Percentiles rank a stretch among this genome's conserved stretches.
Conservation (phyloP, 2,888 invertebrate species). For the Cephus sareptanus region DNA sequence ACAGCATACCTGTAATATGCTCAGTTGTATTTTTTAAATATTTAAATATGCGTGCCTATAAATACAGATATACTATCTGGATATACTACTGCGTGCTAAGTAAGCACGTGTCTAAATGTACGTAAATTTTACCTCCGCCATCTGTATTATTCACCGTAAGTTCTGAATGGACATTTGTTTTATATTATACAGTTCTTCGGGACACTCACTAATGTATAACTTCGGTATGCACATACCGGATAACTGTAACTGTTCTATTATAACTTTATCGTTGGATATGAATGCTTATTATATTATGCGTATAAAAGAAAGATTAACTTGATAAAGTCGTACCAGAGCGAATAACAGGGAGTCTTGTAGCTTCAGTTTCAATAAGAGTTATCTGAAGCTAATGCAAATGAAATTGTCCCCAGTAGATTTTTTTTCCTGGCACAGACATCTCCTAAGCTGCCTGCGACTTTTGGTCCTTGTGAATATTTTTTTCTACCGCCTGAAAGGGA, state of each 20-base stretch:
- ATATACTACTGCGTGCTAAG: not conserved
- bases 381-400: not conserved
- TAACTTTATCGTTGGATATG: not conserved
- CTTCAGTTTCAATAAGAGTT: not conserved
- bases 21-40: not conserved
- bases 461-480: not conserved
- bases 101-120: not conserved
- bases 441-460: not conserved
- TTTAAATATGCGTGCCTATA: not conserved
- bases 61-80: not conserved
- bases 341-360: not conserved
- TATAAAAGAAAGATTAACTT: not conserved
- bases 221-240: not conserved
- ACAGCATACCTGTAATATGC: not conserved
- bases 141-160: not conserved
- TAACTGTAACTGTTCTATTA: not conserved
- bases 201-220: not conserved
- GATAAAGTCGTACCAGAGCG: not conserved
- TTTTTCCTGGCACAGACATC: too few relatives aligned
- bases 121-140: not conserved
- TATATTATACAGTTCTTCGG: not conserved
- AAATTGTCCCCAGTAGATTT: too few relatives aligned
- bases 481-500: not conserved
- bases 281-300: not conserved
- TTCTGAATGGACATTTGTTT: not conserved